Conservation (phyloP, 2,797 vertebrate genomes). For the Parotocinclus haroldoi region DNA sequence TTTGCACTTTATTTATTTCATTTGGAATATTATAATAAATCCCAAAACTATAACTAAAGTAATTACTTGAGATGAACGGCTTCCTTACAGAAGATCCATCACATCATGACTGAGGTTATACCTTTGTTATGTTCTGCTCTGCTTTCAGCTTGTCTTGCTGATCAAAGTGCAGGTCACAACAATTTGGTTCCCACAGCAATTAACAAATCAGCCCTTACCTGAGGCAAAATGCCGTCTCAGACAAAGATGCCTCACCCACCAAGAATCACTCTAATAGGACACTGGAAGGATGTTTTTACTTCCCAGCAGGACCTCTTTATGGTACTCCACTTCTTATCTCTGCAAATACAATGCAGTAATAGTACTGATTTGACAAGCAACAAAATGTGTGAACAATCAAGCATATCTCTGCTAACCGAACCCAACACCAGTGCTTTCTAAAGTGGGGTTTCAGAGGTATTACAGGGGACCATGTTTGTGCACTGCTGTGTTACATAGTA, state of each 20-base stretch:
- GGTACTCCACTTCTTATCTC: constrained; percentile 81
- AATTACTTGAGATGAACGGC: no score
- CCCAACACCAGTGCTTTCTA: no score
- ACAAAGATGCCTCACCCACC: constrained; percentile 69
- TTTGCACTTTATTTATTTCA: not conserved
- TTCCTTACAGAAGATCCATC: not conserved
- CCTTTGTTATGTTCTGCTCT: constrained; percentile 65
- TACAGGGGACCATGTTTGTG: no score
- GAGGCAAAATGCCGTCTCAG: constrained; percentile 81
- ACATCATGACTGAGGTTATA: constrained; percentile 41
- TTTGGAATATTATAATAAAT: no score
- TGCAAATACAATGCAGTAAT: constrained; percentile 82
- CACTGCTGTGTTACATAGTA: no score
- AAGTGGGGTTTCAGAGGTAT: no score
- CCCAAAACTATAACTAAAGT: no score
- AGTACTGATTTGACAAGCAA: constrained; percentile 69
- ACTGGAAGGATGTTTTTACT: constrained; percentile 79
- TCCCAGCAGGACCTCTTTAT: constrained; percentile 78
- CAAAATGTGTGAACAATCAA: constrained; percentile 70
- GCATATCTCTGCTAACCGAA: constrained; percentile 58
- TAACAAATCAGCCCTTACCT: constrained; percentile 80
- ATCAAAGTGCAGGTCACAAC: constrained; percentile 78
- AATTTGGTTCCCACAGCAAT: constrained; percentile 87
- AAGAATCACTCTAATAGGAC: constrained; percentile 76
- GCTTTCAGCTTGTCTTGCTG: constrained; percentile 57